Evolutionary conservation across 2,113 vertebrate genomes (phyloP), one percentile per base, ranked within the genome.

Genomic region (Cepphus grylle): DNA sequence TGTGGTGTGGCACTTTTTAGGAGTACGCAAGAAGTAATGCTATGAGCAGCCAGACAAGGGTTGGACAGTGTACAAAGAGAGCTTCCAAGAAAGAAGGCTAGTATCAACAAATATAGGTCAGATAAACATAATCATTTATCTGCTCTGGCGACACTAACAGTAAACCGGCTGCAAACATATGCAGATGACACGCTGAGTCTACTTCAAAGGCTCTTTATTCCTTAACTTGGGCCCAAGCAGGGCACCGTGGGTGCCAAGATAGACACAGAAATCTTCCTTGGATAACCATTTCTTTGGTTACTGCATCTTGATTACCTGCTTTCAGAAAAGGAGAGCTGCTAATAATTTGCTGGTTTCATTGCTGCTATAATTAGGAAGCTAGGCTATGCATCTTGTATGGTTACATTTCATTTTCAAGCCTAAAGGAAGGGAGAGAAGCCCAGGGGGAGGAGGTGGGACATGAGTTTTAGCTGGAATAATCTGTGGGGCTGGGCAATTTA

Each of bases 161-260:
- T 73, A 92, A 87, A 94, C 74, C 96, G 96, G 83, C 93, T 94
- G 84, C 93, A 95, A 94, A 88, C 94, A 97, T 78, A 96, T 58
- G 94, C 96, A 97, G 93, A 95, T 34, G 92, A 96, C 88, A 81
- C 16, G 55, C 87, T 85, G 88, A 87, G 92, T 47, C 86, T 92
- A 94, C 97, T 98, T 98, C 97, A 98, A 98, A 98, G 94, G 69
- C 70, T 13, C 36, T 76, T 76, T 43, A 43, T 58, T 91, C 82
- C 92, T 84, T 86, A 95, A 85, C 61, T 85, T 94, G 97, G 65
- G 89, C 82, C 49, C 70, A 96, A 94, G 72, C 63, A 93, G 84
- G 87, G 81, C 63, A 92, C 66, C 17, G 13, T 36, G 38, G 59
- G 10, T 0, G 0, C 61, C 65, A 93, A 72, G 76, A 85, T 0